phyloP scores from a whole-genome alignment of 2,113 vertebrate genomes.

The Rhinolophus sinicus region DNA sequence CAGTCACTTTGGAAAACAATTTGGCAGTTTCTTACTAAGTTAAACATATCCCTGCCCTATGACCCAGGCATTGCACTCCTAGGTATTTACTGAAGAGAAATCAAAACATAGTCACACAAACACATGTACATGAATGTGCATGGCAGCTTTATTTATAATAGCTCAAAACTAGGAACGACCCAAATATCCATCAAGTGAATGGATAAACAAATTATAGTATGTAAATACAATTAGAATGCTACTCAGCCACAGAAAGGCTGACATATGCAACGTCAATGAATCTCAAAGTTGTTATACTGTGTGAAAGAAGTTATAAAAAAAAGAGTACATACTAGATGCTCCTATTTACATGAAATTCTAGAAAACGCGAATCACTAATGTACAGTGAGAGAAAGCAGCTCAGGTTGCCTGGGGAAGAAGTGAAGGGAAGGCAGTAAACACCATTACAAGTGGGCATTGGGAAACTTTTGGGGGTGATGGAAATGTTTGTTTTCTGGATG shows the following conservation, averaged over 20 bases:
- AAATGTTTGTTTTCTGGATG: not conserved
- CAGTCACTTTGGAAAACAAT: not conserved
- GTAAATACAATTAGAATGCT: not conserved
- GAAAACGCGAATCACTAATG: not conserved
- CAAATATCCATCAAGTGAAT: not conserved
- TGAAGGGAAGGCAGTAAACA: not conserved
- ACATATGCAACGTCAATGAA: not conserved
- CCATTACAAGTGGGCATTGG: not conserved
- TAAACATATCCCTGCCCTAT: not conserved
- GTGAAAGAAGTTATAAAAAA: not conserved
- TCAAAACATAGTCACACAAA: not conserved
- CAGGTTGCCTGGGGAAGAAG: not conserved
- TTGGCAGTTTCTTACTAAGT: not conserved
- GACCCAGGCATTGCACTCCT: not conserved
- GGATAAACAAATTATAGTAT: not conserved
- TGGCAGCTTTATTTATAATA: not conserved
- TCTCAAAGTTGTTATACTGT: not conserved
- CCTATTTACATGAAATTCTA: not conserved
- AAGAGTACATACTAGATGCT: not conserved
- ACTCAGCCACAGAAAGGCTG: not conserved
- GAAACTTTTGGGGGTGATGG: not conserved
- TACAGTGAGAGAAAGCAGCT: not conserved
- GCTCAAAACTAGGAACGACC: not conserved
- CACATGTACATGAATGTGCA: not conserved
- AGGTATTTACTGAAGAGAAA: not conserved